A percentile compares a stretch with the other conserved stretches of the same genome.
Evolutionary conservation across 2,888 invertebrate species (phyloP).

Genomic region (Xestia ashworthii): DNA sequence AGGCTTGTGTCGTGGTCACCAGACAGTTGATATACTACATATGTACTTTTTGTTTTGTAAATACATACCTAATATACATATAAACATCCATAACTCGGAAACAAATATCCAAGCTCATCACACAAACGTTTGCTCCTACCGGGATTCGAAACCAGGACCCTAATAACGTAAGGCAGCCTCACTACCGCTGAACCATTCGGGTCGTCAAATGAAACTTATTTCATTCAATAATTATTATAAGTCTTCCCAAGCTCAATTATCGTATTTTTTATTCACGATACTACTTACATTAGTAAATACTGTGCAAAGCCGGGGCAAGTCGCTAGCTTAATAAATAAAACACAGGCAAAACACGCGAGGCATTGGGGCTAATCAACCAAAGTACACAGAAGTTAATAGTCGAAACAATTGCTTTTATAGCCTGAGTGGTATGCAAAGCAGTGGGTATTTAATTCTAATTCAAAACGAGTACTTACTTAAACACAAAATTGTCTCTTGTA

Average conservation of each 20-base stretch:
- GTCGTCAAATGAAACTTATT: too few species aligned
- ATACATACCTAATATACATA: too few species aligned
- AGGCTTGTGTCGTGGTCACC: too few species aligned
- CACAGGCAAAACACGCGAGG: slow-evolving; percentile 13
- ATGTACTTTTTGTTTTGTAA: too few species aligned
- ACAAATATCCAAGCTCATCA: too few species aligned
- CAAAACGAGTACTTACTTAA: slow-evolving; percentile 27
- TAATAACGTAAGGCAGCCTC: too few species aligned
- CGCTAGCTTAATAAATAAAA: not conserved
- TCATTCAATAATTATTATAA: not conserved
- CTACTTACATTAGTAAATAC: not conserved
- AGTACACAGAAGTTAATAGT: slow-evolving; percentile 46
- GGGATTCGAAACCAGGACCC: too few species aligned
- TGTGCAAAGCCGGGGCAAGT: not conserved
- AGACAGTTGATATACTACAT: too few species aligned
- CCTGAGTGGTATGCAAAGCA: slow-evolving; percentile 50
- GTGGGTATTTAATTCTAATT: slow-evolving; percentile 44
- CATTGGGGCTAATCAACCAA: slow-evolving; percentile 31
- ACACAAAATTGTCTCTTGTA: slow-evolving; percentile 19
- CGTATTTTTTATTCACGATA: not conserved
- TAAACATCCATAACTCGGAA: too few species aligned
- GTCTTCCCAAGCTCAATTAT: not conserved
- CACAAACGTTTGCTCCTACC: too few species aligned
- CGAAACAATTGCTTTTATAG: slow-evolving; percentile 41
- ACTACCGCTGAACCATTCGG: too few species aligned